Conservation (phyloP, 30 jellyfish, hydroid and myxozoan species). For the Hydra vulgaris region DNA sequence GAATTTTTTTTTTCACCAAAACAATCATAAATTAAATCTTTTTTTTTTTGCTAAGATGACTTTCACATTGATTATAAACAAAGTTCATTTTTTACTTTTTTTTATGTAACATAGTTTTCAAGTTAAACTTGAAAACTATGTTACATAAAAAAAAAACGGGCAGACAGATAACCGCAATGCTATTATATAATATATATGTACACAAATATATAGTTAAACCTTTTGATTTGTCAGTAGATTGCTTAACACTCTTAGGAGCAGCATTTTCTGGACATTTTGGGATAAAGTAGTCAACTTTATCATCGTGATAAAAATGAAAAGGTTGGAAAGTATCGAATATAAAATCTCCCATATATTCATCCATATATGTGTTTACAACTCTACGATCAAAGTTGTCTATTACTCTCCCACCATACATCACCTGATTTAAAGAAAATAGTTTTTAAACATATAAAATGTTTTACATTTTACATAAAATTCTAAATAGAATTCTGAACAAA, state of each 20-base stretch:
- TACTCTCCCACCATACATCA: conserved; percentile 97
- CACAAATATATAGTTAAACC: no score
- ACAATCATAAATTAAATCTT: no score
- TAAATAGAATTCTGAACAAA: background rate
- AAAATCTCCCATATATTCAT: conserved; percentile 96
- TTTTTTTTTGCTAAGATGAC: no score
- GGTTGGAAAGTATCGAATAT: conserved; percentile 93
- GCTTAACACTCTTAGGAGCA: background rate
- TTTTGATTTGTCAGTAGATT: background rate
- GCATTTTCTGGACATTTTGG: conserved; percentile 54
- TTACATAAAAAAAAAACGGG: no score
- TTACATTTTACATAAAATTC: background rate
- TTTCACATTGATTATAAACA: no score
- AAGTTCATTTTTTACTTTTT: no score
- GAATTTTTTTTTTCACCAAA: no score
- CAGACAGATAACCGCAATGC: no score
- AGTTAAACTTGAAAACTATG: no score
- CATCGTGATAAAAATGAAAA: conserved; percentile 79
- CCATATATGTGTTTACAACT: conserved; percentile 92
- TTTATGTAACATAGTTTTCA: no score
- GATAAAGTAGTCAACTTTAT: conserved; percentile 65
- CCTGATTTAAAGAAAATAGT: conserved; percentile 29
- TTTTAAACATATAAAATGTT: no score
- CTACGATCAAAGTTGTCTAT: conserved; percentile 91
- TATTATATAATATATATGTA: no score